Percentiles rank a stretch among this genome's conserved stretches.
Conservation (phyloP, 2,888 invertebrate genomes). For the Corythucha ciliata region DNA sequence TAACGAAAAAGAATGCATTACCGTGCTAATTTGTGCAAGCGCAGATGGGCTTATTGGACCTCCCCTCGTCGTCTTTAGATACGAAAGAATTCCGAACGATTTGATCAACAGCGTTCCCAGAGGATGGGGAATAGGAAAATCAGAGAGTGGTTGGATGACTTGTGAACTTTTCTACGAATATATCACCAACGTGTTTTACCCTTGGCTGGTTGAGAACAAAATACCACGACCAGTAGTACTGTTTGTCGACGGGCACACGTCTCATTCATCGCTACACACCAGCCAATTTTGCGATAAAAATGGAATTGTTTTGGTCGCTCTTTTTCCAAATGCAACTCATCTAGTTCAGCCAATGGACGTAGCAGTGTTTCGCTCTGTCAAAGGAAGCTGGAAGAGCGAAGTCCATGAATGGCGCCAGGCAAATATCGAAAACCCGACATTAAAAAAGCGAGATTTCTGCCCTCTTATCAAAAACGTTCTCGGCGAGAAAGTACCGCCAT, state of each 20-base stretch:
- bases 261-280: constrained; percentile 38
- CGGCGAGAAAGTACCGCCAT: background rate
- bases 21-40: constrained; percentile 35
- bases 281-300: constrained; percentile 40
- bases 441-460: constrained; percentile 19
- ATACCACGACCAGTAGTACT: constrained; percentile 35
- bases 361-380: constrained; percentile 39
- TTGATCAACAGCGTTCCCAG: constrained; percentile 29
- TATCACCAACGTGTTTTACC: constrained; percentile 30
- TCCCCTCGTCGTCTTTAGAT: constrained; percentile 29
- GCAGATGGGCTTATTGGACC: constrained; percentile 34
- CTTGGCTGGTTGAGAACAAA: constrained; percentile 29
- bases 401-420: constrained; percentile 36
- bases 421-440: constrained; percentile 3
- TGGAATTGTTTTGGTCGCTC: constrained; percentile 39
- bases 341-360: constrained; percentile 41
- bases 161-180: constrained; percentile 30
- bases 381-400: constrained; percentile 37
- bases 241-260: constrained; percentile 33
- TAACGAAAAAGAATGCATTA: constrained; percentile 39
- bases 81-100: constrained; percentile 27
- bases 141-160: constrained; percentile 32
- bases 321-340: constrained; percentile 41
- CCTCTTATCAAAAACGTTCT: constrained; percentile 16
- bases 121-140: constrained; percentile 31